These are phyloP conservation scores for Progne subis DNA, from an alignment of 2,113 vertebrate species.

Conservation along the genomic window DNA sequence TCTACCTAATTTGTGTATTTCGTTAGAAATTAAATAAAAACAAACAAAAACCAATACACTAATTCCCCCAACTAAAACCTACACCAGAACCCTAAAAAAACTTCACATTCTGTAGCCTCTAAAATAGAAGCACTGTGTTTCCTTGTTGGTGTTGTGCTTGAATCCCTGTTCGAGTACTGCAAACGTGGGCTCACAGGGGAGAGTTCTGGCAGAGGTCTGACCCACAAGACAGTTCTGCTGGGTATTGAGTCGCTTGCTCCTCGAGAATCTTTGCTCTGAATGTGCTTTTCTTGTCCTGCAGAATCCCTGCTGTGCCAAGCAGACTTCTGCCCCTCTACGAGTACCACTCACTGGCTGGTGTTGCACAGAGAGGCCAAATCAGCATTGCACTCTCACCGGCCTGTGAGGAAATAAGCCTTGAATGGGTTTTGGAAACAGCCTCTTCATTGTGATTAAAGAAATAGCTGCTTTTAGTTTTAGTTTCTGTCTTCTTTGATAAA, in stretches of 20 bases:
- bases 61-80: neutral
- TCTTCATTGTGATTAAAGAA: neutral
- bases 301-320: neutral
- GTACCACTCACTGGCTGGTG: fast-evolving
- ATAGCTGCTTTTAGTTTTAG: neutral
- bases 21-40: neutral
- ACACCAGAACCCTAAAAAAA: neutral
- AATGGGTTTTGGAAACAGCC: neutral
- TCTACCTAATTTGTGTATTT: neutral
- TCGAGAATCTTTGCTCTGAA: neutral
- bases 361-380: neutral
- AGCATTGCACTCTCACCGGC: fast-evolving
- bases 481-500: neutral
- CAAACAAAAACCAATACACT: neutral
- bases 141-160: neutral
- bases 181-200: neutral
- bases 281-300: neutral
- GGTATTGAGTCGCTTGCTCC: neutral
- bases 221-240: neutral
- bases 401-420: neutral
- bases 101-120: neutral
- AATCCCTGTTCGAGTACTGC: neutral
- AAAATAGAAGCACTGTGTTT: neutral
- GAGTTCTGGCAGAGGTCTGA: neutral
- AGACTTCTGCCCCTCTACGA: fast-evolving